Base-by-base conservation (phyloP, 2,888 invertebrate species). In the Standfussiana lucernea region DNA sequence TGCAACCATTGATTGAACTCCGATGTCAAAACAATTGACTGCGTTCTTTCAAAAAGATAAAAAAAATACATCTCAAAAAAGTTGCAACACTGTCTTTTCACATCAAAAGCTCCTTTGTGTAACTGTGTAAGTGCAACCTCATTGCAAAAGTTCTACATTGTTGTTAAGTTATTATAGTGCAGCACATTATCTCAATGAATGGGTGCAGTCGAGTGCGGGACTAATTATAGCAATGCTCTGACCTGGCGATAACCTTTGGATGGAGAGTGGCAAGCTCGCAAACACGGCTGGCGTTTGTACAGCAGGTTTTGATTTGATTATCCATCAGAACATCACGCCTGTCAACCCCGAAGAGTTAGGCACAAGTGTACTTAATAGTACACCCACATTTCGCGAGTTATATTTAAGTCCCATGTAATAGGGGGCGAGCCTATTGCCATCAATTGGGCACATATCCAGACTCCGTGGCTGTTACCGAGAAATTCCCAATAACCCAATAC, bases 211-310 rank as follows among this genome's bases (percentile, higher is more conserved):
- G 91, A 86, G 88, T 86, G 90, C 88, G 72, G 77, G 56, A 87
- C 93, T 94, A 94, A 94, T 94, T 93, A 94, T 94, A 94, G 93
- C 92, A 86, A 87, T 86, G 88, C 88, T 88, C 66, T 90, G 93
- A 93, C 91, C 93, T 83, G 67, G 24, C 77, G 94, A 94, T 94
- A 94, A 92, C 93, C 93, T 89, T 82, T 82, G 80, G 70, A 45
- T 66, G 77, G 84, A 67, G 86, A 85, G 77, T 89, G 84, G 85
- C 82, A 73, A 85, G 79, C 72, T 85, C 71, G 82, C 79, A 71
- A 81, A 86, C 79, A 75, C 83, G 64, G 61, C 62, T 68, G 65
- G 62, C 69, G 50, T 79, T 72, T 79, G 10, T 35, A 61, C 35
- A 35, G 61, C 1, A 21, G 21, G 35, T 61, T 61, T 10, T 61